Percentiles rank a stretch among this genome's conserved stretches.
Conservation (phyloP, 2,113 vertebrate species). For the Gnathonemus longibarbis region DNA sequence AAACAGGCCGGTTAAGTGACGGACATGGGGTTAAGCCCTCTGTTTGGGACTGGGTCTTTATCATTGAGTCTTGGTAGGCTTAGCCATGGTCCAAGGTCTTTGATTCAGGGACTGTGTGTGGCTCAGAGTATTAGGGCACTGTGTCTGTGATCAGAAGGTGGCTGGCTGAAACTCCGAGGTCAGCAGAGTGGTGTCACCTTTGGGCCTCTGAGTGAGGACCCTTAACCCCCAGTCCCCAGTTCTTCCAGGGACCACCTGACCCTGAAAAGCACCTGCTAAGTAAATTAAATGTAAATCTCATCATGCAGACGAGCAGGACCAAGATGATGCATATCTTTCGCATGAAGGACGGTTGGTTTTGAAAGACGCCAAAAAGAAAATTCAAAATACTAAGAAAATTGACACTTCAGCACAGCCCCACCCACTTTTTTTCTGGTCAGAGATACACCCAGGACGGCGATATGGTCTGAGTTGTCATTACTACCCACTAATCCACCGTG, state of each 20-base stretch:
- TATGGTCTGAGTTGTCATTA: background rate
- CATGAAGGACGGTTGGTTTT: background rate
- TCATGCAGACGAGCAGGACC: constrained; percentile 64
- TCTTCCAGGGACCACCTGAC: background rate
- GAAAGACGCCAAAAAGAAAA: background rate
- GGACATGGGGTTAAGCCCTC: background rate
- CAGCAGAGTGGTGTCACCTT: background rate
- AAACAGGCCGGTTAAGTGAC: background rate
- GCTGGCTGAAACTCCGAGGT: background rate
- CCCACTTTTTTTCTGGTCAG: background rate
- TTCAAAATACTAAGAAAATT: background rate
- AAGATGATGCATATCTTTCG: constrained; percentile 33
- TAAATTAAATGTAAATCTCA: constrained; percentile 47
- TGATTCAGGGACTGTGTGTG: background rate
- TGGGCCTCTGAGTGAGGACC: background rate
- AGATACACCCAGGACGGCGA: background rate
- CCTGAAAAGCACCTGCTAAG: background rate
- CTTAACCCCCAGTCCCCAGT: background rate
- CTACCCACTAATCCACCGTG: background rate
- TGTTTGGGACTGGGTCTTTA: background rate
- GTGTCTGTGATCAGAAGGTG: background rate
- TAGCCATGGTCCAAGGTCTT: background rate
- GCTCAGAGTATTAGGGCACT: background rate
- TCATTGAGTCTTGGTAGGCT: background rate
- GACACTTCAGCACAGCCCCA: background rate